Base-by-base conservation (phyloP, 2,888 invertebrate species). In the Drosophila ustulata region DNA sequence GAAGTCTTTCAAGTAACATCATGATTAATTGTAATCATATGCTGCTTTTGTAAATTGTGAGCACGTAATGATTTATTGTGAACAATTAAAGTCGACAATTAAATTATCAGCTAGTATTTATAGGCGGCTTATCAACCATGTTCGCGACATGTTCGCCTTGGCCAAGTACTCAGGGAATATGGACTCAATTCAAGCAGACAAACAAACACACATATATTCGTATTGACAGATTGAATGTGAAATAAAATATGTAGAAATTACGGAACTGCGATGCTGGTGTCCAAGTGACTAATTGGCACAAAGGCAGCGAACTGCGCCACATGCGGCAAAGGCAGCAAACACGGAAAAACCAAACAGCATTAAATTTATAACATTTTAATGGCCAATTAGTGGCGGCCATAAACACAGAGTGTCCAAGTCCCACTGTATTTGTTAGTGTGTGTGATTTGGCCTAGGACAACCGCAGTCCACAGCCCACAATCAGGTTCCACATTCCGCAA, bases 351-450 rank as follows among this genome's bases (percentile, higher is more conserved):
- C 76, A 43, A 43, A 62, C 37, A 62, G 76, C 78, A 75, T 86
- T 71, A 76, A 86, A 88, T 86, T 86, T 82, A 82, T 88, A 82
- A 69, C 89, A 83, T 76, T 76, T 83, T 83, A 86, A 83, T 83
- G 87, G 80, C 89, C 89, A 83, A 86, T 83, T 88, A 88, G 89
- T 88, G 83, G 87, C 49, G 47, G 68, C 66, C 66, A 77, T 83
- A 88, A 88, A 86, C 69, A 78, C 18, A 25, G 52, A 30, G 25
- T 46, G 47, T 64, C 11, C 37, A 26, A 51, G 13, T 56, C 8
- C 51, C 7, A 28, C 28, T 50, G 34, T n/a, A 30, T 49, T 3
- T 50, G 4, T 59, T 2, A 37, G 13, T 57, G 6, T 7, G 39
- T 39, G 39, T 41, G 6, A 3, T 71, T 57, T 59, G 58, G 76